Evolutionary conservation across 1,140 invertebrate genomes (phyloP), one percentile per base, ranked within the genome.

Genomic region (Linepithema humile): DNA sequence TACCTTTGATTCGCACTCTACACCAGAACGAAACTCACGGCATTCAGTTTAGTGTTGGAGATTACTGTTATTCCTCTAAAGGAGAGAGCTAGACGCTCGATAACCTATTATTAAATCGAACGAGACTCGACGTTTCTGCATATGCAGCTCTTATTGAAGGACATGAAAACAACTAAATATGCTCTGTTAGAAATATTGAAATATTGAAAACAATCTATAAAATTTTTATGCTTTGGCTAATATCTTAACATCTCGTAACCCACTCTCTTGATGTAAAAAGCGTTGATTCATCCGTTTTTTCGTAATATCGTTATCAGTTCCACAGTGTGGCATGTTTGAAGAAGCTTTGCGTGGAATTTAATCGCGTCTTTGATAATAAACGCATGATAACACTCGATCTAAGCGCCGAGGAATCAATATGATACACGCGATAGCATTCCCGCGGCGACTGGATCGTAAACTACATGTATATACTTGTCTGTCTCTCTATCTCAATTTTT

Each of bases 281-380:
- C 2, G 5, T 73, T 38, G 7, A 38, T 57, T 57, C 3, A 2
- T 15, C 48, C 20, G 12, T 75, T 62, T 53, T 77, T 48, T 23
- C 6, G 20, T 26, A 62, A 48, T 50, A 35, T 74, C 10, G 17
- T 74, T 60, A 59, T 32, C n/a, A 35, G 6, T 40, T 45, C 0
- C 0, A 23, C 20, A 55, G 7, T 23, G 29, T 38, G 29, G 32
- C 20, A 26, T 35, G 29, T 17, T 17, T 10, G 7, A 38, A 20
- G 45, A 55, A n/a, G 23, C 57, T 26, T 67, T 23, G 1, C 12
- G 32, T 59, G 50, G 20, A 45, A 29, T 48, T 82, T 72, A 77
- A 87, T 86, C 70, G 38, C 50, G 72, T 65, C 29, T 43, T 1
- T n/a, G 60, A 69, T 70, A 72, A 88, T 85, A 70, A 80, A n/a